A percentile compares a stretch with the other conserved stretches of the same genome.
These are phyloP conservation scores for Sarcophaga peregrina DNA, from an alignment of 1,140 invertebrate species.

Conservation along the genomic window DNA sequence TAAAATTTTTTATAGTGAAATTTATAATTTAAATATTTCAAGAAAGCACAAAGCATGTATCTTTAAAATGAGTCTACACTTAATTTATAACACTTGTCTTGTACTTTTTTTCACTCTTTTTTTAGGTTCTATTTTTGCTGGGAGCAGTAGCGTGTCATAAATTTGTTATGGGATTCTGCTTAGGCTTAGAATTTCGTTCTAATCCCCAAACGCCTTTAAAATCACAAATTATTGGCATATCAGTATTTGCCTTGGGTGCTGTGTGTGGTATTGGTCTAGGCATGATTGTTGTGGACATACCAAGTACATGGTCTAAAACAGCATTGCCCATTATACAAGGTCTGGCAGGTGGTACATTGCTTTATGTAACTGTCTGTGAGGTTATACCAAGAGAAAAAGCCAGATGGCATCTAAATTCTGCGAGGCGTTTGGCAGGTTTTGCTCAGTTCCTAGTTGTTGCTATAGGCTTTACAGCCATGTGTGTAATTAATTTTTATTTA, in stretches of 20 bases:
- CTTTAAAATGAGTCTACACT: background rate
- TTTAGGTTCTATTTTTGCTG: slow-evolving; percentile 76
- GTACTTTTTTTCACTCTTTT: background rate
- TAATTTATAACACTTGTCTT: background rate
- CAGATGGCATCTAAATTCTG: slow-evolving; percentile 71
- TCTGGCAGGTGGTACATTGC: slow-evolving; percentile 88
- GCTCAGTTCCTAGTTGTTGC: slow-evolving; percentile 71
- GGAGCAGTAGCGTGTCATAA: slow-evolving; percentile 81
- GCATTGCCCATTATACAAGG: slow-evolving; percentile 75
- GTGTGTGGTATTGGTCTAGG: slow-evolving; percentile 75
- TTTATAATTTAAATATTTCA: background rate
- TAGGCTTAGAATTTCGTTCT: slow-evolving; percentile 77
- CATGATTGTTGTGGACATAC: slow-evolving; percentile 70
- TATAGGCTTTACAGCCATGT: slow-evolving; percentile 74
- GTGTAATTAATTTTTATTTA: slow-evolving; percentile 69
- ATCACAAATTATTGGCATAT: slow-evolving; percentile 71
- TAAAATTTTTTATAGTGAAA: background rate
- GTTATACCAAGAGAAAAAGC: slow-evolving; percentile 84
- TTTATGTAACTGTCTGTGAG: slow-evolving; percentile 94
- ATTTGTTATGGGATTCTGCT: slow-evolving; percentile 81
- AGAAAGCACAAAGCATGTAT: background rate
- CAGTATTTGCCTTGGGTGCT: slow-evolving; percentile 75
- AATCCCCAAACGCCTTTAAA: slow-evolving; percentile 66
- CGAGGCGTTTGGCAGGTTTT: slow-evolving; percentile 70
- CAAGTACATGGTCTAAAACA: slow-evolving; percentile 64